A percentile compares a stretch with the other conserved stretches of the same genome.
phyloP scores from a whole-genome alignment of 2,113 vertebrate genomes.

The Lucifuga dentata region DNA sequence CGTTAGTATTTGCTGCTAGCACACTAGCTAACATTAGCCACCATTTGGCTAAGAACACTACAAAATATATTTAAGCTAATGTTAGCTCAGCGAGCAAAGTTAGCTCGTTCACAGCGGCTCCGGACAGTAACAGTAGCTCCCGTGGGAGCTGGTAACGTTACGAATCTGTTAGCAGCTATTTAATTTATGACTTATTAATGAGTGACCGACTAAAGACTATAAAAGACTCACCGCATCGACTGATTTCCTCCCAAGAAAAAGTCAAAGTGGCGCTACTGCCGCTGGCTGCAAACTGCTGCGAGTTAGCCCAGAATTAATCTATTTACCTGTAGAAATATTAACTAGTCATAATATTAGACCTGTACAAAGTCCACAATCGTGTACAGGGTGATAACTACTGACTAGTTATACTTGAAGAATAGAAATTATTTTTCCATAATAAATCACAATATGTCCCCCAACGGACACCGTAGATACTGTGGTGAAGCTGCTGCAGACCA shows the following conservation, averaged over 20 bases:
- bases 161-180: neutral
- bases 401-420: neutral
- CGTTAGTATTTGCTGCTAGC: conserved; percentile 58
- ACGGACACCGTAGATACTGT: conserved; percentile 53
- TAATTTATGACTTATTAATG: conserved; percentile 4
- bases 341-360: too few relatives aligned
- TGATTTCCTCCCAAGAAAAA: conserved; percentile 26
- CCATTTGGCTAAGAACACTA: neutral
- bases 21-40: conserved; percentile 19
- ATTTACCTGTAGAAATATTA: too few relatives aligned
- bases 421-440: neutral
- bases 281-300: conserved; percentile 31
- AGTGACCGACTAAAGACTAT: neutral
- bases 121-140: neutral
- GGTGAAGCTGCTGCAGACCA: neutral
- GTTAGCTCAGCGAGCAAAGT: conserved; percentile 14
- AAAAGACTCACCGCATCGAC: conserved; percentile 60
- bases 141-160: neutral
- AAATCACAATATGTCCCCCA: conserved; percentile 24
- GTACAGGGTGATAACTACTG: neutral
- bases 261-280: conserved; percentile 50
- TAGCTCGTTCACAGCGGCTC: neutral
- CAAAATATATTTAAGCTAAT: neutral
- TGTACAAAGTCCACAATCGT: too few relatives aligned
- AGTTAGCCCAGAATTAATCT: neutral